Evolutionary conservation across 1,140 invertebrate species (phyloP).

Genomic region (Battus philenor): DNA sequence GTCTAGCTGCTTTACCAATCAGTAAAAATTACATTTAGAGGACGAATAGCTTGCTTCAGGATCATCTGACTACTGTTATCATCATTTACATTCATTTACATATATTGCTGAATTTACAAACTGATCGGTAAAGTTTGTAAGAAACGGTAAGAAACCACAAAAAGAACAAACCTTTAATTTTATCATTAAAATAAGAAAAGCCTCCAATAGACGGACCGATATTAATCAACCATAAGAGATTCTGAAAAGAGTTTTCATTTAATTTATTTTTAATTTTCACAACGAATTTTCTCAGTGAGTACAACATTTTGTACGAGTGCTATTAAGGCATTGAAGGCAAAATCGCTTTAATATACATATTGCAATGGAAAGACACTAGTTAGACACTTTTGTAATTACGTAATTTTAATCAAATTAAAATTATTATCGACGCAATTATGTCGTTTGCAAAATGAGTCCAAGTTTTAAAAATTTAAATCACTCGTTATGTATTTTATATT

Average conservation of each 20-base stretch:
- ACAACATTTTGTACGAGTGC: constrained; percentile 6
- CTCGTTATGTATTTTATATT: neutral
- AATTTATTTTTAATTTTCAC: constrained; percentile 12
- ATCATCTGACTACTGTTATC: no score
- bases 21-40: no score
- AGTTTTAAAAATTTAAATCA: neutral
- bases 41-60: no score
- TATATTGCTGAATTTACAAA: no score
- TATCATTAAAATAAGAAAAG: constrained; percentile 9
- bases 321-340: neutral
- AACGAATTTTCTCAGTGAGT: neutral
- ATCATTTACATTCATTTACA: no score
- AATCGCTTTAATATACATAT: constrained; percentile 7
- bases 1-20: no score
- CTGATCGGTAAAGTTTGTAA: no score
- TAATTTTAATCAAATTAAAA: no score
- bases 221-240: constrained; percentile 4
- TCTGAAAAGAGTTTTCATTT: constrained; percentile 10
- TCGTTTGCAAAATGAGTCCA: neutral
- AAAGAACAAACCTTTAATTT: constrained; percentile 1
- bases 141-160: no score
- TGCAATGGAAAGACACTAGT: constrained; percentile 3
- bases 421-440: constrained; percentile 4
- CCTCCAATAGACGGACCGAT: neutral
- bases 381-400: constrained; percentile 5